A percentile compares a stretch with the other conserved stretches of the same genome.
Evolutionary conservation across 1,140 invertebrate species (phyloP).

Genomic region (Eulimnadia texana): DNA sequence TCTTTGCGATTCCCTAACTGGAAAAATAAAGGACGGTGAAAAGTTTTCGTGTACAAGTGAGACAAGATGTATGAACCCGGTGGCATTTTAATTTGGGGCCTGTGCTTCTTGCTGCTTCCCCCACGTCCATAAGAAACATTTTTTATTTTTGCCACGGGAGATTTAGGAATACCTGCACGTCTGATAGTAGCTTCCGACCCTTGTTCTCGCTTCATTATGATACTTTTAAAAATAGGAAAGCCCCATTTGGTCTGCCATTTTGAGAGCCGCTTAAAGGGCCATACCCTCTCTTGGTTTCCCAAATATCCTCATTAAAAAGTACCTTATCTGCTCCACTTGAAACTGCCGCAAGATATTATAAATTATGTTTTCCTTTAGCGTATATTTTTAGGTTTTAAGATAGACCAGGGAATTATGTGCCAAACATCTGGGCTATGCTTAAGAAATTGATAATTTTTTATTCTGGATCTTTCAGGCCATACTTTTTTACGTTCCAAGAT

Average conservation of each 20-base stretch:
- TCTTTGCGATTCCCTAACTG: no score
- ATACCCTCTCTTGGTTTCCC: neutral
- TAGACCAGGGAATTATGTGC: no score
- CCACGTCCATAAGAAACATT: no score
- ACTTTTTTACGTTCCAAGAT: constrained; percentile 87
- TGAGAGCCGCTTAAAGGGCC: neutral
- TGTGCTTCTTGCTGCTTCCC: no score
- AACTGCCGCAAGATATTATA: no score
- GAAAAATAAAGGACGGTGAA: no score
- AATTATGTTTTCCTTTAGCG: no score
- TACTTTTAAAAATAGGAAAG: neutral
- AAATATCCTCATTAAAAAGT: neutral
- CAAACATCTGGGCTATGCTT: neutral
- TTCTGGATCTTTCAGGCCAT: constrained; percentile 65
- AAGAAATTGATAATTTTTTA: neutral
- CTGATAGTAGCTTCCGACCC: constrained; percentile 75
- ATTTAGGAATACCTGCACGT: constrained; percentile 64
- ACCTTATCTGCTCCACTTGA: neutral
- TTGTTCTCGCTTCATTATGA: constrained; percentile 29
- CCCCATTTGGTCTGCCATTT: neutral
- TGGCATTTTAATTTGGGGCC: no score
- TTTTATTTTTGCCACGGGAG: no score
- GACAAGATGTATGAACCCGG: no score
- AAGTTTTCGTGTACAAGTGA: no score
- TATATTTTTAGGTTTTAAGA: no score